phyloP scores from a whole-genome alignment of 2,888 invertebrate species.

The Alloscopus bannaensis region DNA sequence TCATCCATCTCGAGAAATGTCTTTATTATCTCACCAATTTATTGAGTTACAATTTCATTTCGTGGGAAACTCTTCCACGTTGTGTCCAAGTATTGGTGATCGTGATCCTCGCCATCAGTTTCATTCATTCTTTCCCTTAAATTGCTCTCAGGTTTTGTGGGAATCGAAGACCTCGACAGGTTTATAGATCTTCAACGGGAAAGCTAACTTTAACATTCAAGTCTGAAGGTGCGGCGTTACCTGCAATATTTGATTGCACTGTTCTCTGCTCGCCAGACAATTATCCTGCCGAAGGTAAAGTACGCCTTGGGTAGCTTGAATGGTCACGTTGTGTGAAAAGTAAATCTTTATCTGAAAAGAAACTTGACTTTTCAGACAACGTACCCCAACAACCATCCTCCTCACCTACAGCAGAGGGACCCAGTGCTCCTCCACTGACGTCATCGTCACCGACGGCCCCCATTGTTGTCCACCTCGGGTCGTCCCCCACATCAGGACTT shows the following conservation, averaged over 20 bases:
- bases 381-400: neutral
- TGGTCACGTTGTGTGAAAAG: too few species aligned
- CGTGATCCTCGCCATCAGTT: neutral
- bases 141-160: slow-evolving; percentile 68
- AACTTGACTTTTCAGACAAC: neutral
- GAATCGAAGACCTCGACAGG: slow-evolving; percentile 63
- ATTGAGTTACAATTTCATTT: too few species aligned
- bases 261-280: slow-evolving; percentile 63
- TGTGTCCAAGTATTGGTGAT: too few species aligned
- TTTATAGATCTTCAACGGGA: slow-evolving; percentile 58
- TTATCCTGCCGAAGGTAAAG: slow-evolving; percentile 6
- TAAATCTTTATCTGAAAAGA: neutral
- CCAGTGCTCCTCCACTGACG: too few species aligned
- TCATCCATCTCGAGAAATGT: too few species aligned
- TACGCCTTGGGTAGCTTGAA: too few species aligned
- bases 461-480: slow-evolving; percentile 18
- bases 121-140: neutral
- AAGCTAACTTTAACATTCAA: slow-evolving; percentile 65
- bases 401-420: neutral
- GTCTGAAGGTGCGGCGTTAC: slow-evolving; percentile 63
- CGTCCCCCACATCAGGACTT: slow-evolving; percentile 15
- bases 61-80: too few species aligned
- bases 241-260: slow-evolving; percentile 70
- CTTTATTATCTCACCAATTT: too few species aligned
- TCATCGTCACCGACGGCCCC: slow-evolving; percentile 2